Conservation (phyloP, 2,797 vertebrate species). For the Galagoides demidoff region DNA sequence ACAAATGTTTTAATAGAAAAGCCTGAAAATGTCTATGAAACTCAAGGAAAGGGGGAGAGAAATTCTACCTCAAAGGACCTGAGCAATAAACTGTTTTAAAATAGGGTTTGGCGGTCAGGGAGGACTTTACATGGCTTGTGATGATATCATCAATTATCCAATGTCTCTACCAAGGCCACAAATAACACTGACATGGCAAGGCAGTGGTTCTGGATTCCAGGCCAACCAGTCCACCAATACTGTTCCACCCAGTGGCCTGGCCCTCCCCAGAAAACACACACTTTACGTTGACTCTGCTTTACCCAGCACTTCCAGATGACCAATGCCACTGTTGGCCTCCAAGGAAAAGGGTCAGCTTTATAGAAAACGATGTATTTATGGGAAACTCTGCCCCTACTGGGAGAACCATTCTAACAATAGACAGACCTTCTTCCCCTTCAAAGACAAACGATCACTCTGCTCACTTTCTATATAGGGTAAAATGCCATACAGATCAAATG, state of each 20-base stretch:
- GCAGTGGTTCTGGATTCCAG: not conserved
- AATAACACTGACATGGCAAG: not conserved
- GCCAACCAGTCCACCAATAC: not conserved
- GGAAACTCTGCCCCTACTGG: not conserved
- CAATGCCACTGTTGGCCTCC: conserved; percentile 8
- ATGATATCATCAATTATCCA: not conserved
- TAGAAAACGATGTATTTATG: conserved; percentile 8
- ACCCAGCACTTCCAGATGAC: not conserved
- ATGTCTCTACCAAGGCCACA: not conserved
- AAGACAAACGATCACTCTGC: conserved; percentile 26
- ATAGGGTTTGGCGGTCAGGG: not conserved
- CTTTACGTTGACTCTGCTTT: not conserved
- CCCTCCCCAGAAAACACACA: not conserved
- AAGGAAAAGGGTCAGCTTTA: conserved; percentile 18
- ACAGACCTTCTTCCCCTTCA: conserved; percentile 62
- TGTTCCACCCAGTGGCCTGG: not conserved
- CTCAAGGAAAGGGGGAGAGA: not conserved
- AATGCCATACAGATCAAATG: conserved; percentile 75
- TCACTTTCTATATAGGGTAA: conserved; percentile 60
- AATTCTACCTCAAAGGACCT: not conserved
- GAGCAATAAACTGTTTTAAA: not conserved
- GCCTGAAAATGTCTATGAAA: not conserved
- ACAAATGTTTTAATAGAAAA: not conserved
- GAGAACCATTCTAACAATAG: conserved; percentile 56
- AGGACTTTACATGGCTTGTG: not conserved